phyloP scores from a whole-genome alignment of 2,888 invertebrate genomes.

The Drosophila pseudotalamancana region DNA sequence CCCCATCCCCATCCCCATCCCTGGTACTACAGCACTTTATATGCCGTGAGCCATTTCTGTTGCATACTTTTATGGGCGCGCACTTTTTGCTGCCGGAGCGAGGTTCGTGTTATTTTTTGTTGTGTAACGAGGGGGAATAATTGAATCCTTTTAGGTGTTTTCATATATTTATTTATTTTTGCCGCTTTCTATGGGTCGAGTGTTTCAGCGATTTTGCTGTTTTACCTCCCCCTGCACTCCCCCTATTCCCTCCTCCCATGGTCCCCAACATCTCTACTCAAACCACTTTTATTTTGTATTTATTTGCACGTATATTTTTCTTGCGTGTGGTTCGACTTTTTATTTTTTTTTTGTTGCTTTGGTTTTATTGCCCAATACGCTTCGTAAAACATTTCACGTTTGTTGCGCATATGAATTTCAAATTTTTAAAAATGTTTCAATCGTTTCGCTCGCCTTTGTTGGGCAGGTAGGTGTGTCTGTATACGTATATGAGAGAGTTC shows the following conservation, averaged over 20 bases:
- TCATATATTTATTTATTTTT: conserved; percentile 68
- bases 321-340: conserved; percentile 51
- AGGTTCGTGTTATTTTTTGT: conserved; percentile 51
- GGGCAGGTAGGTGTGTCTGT: conserved; percentile 39
- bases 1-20: too few relatives aligned
- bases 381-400: conserved; percentile 79
- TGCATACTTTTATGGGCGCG: conserved; percentile 75
- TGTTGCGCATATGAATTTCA: conserved; percentile 79
- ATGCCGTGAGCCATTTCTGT: conserved; percentile 76
- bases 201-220: conserved; percentile 50
- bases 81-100: conserved; percentile 50
- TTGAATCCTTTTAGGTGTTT: conserved; percentile 81
- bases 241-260: background rate
- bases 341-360: conserved; percentile 33
- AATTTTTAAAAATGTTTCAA: conserved; percentile 80
- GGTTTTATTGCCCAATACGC: conserved; percentile 76
- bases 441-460: conserved; percentile 47
- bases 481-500: conserved; percentile 16
- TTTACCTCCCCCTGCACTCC: background rate
- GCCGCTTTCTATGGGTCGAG: conserved; percentile 55
- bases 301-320: conserved; percentile 60
- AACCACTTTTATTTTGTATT: conserved; percentile 39
- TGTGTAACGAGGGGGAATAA: conserved; percentile 80
- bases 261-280: background rate
- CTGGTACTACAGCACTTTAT: conserved; percentile 61